Evolutionary conservation across 1,140 invertebrate genomes (phyloP), one percentile per base, ranked within the genome.

Genomic region (Drosophila equinoxialis): DNA sequence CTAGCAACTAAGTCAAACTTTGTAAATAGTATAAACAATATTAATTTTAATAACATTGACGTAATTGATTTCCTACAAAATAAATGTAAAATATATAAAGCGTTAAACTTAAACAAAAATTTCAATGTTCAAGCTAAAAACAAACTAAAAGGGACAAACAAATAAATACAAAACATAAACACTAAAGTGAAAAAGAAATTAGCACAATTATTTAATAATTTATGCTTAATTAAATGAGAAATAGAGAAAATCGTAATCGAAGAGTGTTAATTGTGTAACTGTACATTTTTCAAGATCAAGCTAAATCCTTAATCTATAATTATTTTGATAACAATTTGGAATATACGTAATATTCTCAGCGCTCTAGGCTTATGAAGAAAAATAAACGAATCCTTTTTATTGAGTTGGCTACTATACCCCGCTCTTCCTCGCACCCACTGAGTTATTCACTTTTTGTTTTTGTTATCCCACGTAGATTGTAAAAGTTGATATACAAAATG

Each of bases 131-230:
- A 61, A 75, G 59, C 7, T 45, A 60, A 48, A 2, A 45, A 65
- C 55, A 62, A 11, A 14, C 59, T 55, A 67, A 35, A 30, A 11
- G 30, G 26, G 26, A 23, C 41, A 45, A 74, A 74, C 20, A 26
- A 58, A 45, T 14, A 57, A 58, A 45, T 14, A 57, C 14, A 54
- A 72, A 23, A 26, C 23, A 26, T 3, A 65, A 71, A 74, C 54
- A 75, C 42, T 20, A 59, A 65, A 66, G 62, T 35, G 8, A 69
- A 69, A 68, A 74, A 74, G 62, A 74, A 86, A 81, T 86, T 85
- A 85, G 82, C 82, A 81, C 82, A 85, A 85, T 86, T 85, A 85
- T 86, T 60, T 86, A 86, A 85, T 85, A 86, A 86, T 87, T 82
- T 86, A 86, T 79, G 83, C 82, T 73, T 86, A 81, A 81, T 64